Evolutionary conservation across 2,797 vertebrate genomes (phyloP), one percentile per base, ranked within the genome.

Genomic region (Cercopithecus hamlyni): DNA sequence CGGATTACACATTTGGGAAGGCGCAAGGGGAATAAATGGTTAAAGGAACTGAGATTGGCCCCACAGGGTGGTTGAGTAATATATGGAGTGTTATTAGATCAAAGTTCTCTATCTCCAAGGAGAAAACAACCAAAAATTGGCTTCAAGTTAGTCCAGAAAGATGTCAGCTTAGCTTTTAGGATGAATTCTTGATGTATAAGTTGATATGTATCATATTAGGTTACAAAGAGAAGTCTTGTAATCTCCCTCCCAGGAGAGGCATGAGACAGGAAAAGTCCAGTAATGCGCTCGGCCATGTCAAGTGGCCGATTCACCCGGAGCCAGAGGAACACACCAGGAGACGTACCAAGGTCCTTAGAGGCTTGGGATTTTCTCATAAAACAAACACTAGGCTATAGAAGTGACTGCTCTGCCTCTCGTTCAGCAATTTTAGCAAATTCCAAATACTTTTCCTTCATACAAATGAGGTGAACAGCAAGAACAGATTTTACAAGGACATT

Each of bases 161-260:
- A 97, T 97, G 96, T 98, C 96, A 98, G 96, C 93, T 97, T 96
- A 94, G 96, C 94, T 97, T 84, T 97, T 87, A 96, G 96, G 92
- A 91, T 96, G 89, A 97, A 93, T 96, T 97, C 88, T 96, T 97
- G 81, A 70, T 97, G 86, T 93, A 96, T 96, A 98, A 97, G 4
- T 96, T 97, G 97, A 95, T 97, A 95, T 5, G 0, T 93, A 98
- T 97, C 94, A 90, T 97, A 97, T 96, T 97, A 94, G 48, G 77
- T 98, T 97, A 97, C 96, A 97, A 92, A 97, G 81, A 90, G 94
- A 97, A 90, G 84, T 85, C 91, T 95, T 64, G 41, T 90, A 93
- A 96, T 97, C 93, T 94, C 76, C 58, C 43, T 98, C 97, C 96
- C 89, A 88, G 87, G 96, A 97, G 96, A 96, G 17, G 30, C 19